Conservation (phyloP, 2,797 vertebrate genomes). For the Danionella dracula region DNA sequence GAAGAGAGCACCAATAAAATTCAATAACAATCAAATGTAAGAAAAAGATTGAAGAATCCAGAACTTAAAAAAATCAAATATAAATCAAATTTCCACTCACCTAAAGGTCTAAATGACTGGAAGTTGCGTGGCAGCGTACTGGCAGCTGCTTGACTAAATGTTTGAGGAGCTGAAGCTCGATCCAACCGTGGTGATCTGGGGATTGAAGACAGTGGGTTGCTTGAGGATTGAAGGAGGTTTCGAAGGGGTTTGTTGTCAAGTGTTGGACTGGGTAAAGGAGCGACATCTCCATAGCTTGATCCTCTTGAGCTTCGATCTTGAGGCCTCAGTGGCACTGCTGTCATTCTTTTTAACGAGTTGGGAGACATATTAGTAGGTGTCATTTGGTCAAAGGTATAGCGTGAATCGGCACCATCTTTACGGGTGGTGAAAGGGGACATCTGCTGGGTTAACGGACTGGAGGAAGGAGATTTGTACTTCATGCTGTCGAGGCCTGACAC, state of each 20-base stretch:
- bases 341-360: constrained; percentile 30
- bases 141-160: constrained; percentile 24
- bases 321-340: constrained; percentile 5
- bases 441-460: constrained; percentile 50
- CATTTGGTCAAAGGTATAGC: constrained; percentile 29
- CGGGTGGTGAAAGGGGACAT: constrained; percentile 43
- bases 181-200: constrained; percentile 57
- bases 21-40: too few species aligned
- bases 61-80: not conserved
- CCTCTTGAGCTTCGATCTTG: constrained; percentile 47
- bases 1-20: not conserved
- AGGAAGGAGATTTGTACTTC: constrained; percentile 31
- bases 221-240: not conserved
- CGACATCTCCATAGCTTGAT: constrained; percentile 47
- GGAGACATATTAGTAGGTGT: constrained; percentile 56
- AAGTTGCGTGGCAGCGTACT: constrained; percentile 62
- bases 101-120: constrained; percentile 35
- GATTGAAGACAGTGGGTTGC: constrained; percentile 35
- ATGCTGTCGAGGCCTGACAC: not conserved
- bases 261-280: constrained; percentile 40
- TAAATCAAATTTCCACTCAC: constrained; percentile 45
- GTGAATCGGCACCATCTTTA: constrained; percentile 34
- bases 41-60: too few species aligned
- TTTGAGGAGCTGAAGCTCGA: constrained; percentile 50
- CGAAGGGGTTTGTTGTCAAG: constrained; percentile 37